These are phyloP conservation scores for Calidris pugnax DNA, from an alignment of 2,113 vertebrate genomes.

Conservation along the genomic window DNA sequence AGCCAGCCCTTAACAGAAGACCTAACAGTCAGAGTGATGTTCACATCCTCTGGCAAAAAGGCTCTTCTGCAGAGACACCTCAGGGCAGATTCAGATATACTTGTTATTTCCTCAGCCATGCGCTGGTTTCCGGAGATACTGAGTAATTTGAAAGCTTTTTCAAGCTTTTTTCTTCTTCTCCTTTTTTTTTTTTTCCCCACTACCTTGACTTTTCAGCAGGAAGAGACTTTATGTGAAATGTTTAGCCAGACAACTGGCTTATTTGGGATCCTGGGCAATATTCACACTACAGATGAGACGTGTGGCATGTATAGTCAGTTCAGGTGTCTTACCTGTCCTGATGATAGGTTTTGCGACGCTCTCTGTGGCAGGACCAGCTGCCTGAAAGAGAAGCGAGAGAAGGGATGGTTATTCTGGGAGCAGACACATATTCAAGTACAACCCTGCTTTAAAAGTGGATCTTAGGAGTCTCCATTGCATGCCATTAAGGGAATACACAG, in stretches of 20 bases:
- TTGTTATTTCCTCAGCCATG: not conserved
- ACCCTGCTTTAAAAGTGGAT: not conserved
- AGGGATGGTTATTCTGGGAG: not conserved
- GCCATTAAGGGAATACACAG: not conserved
- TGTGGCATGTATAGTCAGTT: not conserved
- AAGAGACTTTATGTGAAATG: not conserved
- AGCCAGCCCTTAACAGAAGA: not conserved
- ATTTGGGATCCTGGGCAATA: not conserved
- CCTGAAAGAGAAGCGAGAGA: conserved; percentile 6
- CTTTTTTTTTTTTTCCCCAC: rapidly evolving
- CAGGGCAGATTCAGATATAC: not conserved
- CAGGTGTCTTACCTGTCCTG: conserved; percentile 35
- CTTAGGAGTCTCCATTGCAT: not conserved
- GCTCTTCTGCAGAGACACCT: not conserved
- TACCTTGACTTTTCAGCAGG: not conserved
- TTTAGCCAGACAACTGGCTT: not conserved
- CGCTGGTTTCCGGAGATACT: not conserved
- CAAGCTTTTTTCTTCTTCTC: not conserved
- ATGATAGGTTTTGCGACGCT: not conserved
- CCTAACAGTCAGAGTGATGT: not conserved
- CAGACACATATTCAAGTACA: rapidly evolving
- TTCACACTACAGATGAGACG: not conserved
- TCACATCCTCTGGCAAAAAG: not conserved
- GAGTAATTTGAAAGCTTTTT: not conserved
- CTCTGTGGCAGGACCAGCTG: not conserved